Conservation (phyloP, 1,140 invertebrate genomes). For the Ceratitis capitata region DNA sequence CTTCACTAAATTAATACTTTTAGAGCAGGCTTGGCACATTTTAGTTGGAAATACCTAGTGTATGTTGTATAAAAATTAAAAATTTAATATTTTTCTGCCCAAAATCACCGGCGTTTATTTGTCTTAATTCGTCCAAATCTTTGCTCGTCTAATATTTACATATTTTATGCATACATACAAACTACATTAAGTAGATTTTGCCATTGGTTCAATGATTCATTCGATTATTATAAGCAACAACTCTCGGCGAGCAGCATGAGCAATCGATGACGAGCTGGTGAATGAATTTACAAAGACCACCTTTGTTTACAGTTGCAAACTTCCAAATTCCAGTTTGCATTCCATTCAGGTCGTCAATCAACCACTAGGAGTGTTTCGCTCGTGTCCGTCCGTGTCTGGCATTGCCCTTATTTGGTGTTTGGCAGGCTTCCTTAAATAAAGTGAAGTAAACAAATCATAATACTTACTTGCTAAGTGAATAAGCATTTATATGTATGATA, state of each 20-base stretch:
- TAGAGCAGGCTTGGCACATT: too few relatives aligned
- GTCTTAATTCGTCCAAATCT: neutral
- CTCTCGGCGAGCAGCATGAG: neutral
- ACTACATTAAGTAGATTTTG: neutral
- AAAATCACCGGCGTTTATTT: neutral
- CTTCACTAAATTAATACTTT: too few relatives aligned
- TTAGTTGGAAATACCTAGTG: too few relatives aligned
- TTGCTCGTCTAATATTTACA: neutral
- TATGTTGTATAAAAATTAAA: neutral
- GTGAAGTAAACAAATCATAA: neutral
- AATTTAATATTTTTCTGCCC: neutral
- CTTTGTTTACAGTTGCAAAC: neutral
- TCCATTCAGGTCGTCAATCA: neutral
- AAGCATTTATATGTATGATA: neutral
- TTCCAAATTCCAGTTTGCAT: neutral
- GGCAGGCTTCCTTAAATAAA: constrained; percentile 4
- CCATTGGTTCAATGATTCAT: neutral
- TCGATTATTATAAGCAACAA: neutral
- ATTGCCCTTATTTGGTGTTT: constrained; percentile 12
- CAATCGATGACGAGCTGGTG: neutral
- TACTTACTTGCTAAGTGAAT: constrained; percentile 17
- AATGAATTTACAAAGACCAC: neutral
- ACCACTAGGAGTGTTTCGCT: neutral
- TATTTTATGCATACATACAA: neutral
- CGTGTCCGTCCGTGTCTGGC: neutral